These are phyloP conservation scores for Paraplagusia blochii DNA, from an alignment of 2,113 vertebrate genomes.

Conservation along the genomic window DNA sequence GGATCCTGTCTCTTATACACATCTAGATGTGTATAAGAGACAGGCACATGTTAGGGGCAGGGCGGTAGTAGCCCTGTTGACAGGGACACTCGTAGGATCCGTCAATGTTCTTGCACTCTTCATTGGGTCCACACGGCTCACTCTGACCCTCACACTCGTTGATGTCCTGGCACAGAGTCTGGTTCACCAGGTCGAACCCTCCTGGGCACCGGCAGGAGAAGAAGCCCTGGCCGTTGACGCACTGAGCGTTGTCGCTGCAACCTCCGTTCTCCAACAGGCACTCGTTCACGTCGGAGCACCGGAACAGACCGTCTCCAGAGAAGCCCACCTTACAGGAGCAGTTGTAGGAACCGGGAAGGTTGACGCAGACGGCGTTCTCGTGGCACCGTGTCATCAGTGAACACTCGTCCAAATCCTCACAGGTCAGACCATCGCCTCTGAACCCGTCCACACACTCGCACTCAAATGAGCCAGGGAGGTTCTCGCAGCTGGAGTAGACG, in stretches of 20 bases:
- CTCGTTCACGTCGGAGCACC: slow-evolving; percentile 77
- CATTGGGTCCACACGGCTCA: slow-evolving; percentile 66
- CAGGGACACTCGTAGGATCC: slow-evolving; percentile 77
- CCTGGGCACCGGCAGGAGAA: slow-evolving; percentile 70
- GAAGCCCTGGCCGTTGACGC: slow-evolving; percentile 75
- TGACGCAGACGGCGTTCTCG: slow-evolving; percentile 67
- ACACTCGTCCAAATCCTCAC: slow-evolving; percentile 77
- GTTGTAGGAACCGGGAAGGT: slow-evolving; percentile 73
- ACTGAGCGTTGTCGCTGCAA: slow-evolving; percentile 70
- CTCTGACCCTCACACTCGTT: slow-evolving; percentile 69
- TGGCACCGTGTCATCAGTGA: slow-evolving; percentile 61
- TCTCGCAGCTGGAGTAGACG: slow-evolving; percentile 66
- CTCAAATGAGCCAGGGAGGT: slow-evolving; percentile 72
- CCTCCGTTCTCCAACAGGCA: slow-evolving; percentile 75
- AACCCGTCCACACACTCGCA: slow-evolving; percentile 74
- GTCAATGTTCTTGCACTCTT: slow-evolving; percentile 73
- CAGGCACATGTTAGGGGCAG: slow-evolving; percentile 61
- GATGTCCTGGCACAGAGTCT: slow-evolving; percentile 74
- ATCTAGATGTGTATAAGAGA: too few species aligned
- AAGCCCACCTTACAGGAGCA: slow-evolving; percentile 76
- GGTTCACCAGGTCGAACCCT: slow-evolving; percentile 72
- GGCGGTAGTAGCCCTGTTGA: slow-evolving; percentile 64
- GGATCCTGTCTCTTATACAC: too few species aligned
- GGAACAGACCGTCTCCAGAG: slow-evolving; percentile 69
- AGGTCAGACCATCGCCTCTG: slow-evolving; percentile 72